Conservation (phyloP, 2,888 invertebrate genomes). For the Amorpha juglandis region DNA sequence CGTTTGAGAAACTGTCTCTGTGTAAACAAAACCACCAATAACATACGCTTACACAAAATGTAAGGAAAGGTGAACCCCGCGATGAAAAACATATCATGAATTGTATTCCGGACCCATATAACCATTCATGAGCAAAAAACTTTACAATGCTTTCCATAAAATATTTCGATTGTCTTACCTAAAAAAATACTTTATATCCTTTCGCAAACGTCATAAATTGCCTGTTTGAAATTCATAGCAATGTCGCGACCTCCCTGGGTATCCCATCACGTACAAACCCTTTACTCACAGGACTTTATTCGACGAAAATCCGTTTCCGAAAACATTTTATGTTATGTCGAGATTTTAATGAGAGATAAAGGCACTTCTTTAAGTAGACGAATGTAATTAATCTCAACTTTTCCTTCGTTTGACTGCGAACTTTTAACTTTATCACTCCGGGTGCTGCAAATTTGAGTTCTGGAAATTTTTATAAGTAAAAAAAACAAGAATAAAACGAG, state of each 20-base stretch:
- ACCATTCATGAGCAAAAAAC: too few relatives aligned
- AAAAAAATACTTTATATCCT: conserved; percentile 31
- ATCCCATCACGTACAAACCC: conserved; percentile 51
- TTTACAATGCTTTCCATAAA: conserved; percentile 38
- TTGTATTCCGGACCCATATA: background rate
- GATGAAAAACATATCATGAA: too few relatives aligned
- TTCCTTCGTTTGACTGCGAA: conserved; percentile 24
- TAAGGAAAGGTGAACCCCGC: too few relatives aligned
- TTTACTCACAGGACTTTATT: conserved; percentile 36
- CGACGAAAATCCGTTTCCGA: conserved; percentile 25
- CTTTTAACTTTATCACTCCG: conserved; percentile 24
- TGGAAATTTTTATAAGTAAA: conserved; percentile 20
- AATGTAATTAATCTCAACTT: conserved; percentile 30
- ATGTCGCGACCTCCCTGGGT: conserved; percentile 46
- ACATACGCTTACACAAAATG: too few relatives aligned
- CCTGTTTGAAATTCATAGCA: conserved; percentile 52
- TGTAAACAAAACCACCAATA: too few relatives aligned
- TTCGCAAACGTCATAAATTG: conserved; percentile 40
- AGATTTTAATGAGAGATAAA: conserved; percentile 30
- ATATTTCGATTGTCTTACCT: conserved; percentile 18
- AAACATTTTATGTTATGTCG: conserved; percentile 27
- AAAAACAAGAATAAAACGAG: conserved; percentile 13
- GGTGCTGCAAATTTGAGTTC: conserved; percentile 22
- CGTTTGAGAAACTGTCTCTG: too few relatives aligned
- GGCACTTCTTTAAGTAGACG: conserved; percentile 26